Evolutionary conservation across 2,797 vertebrate genomes (phyloP).

Genomic region (Protosalanx chinensis): DNA sequence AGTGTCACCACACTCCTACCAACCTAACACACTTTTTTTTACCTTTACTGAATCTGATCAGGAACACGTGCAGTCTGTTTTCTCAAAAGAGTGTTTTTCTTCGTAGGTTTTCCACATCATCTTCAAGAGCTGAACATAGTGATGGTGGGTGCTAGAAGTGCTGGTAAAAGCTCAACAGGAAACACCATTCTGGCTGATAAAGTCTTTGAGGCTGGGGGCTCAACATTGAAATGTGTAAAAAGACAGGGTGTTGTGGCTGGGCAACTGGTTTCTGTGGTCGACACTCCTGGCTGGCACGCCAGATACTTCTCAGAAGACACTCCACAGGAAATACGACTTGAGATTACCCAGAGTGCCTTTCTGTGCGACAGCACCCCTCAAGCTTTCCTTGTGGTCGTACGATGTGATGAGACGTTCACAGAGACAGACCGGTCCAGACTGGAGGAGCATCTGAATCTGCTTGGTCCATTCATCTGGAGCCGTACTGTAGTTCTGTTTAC

Average conservation of each 20-base stretch:
- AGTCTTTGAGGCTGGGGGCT: constrained; percentile 23
- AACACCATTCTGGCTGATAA: constrained; percentile 49
- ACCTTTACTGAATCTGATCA: background rate
- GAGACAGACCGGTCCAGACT: constrained; percentile 43
- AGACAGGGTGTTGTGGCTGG: constrained; percentile 34
- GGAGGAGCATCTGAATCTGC: constrained; percentile 50
- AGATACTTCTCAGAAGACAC: constrained; percentile 55
- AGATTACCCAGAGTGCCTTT: constrained; percentile 45
- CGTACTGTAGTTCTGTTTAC: constrained; percentile 58
- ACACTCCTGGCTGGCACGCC: constrained; percentile 63
- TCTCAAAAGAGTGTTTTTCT: background rate
- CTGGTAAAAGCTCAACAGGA: constrained; percentile 60
- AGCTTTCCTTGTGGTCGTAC: constrained; percentile 54
- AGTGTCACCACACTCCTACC: background rate
- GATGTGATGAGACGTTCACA: constrained; percentile 52
- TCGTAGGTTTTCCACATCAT: constrained; percentile 27
- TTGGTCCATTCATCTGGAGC: constrained; percentile 47
- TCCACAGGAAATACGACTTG: constrained; percentile 42
- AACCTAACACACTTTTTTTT: background rate
- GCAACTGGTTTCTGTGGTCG: constrained; percentile 48
- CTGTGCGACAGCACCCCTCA: constrained; percentile 44
- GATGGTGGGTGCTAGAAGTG: constrained; percentile 57
- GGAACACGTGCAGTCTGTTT: background rate
- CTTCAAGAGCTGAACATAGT: constrained; percentile 46
- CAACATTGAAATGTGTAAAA: constrained; percentile 35